Evolutionary conservation across 2,797 vertebrate genomes (phyloP).

Genomic region (Myotis findleyi): DNA sequence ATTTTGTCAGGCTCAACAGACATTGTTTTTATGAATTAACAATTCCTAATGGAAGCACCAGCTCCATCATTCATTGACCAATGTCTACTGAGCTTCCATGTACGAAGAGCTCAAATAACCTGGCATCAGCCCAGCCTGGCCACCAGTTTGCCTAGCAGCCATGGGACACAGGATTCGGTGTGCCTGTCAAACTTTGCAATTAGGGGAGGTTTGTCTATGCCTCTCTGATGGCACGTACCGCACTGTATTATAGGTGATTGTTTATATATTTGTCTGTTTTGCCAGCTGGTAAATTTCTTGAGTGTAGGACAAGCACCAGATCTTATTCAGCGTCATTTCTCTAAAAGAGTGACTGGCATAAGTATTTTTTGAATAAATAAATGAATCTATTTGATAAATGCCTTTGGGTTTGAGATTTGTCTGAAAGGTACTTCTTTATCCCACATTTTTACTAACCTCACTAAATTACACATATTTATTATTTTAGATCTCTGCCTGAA

Average conservation of each 20-base stretch:
- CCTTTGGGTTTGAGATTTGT: slow-evolving; percentile 22
- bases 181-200: background rate
- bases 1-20: slow-evolving; percentile 13
- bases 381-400: background rate
- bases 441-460: background rate
- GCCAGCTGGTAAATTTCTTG: background rate
- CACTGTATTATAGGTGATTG: background rate
- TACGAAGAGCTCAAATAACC: background rate
- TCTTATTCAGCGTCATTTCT: background rate
- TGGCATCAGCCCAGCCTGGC: background rate
- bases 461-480: background rate
- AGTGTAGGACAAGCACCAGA: background rate
- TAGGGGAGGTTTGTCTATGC: background rate
- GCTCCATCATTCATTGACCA: background rate
- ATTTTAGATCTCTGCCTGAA: slow-evolving; percentile 6
- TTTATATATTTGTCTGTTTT: slow-evolving; percentile 25
- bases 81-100: background rate
- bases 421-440: background rate
- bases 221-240: background rate
- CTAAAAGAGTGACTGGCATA: background rate
- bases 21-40: slow-evolving; percentile 27
- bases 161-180: rapidly evolving
- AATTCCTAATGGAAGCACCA: background rate
- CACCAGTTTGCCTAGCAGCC: background rate
- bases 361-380: background rate